Percentiles rank a stretch among this genome's conserved stretches.
Conservation (phyloP, 2,888 invertebrate genomes). For the Caenorhabditis sp. region DNA sequence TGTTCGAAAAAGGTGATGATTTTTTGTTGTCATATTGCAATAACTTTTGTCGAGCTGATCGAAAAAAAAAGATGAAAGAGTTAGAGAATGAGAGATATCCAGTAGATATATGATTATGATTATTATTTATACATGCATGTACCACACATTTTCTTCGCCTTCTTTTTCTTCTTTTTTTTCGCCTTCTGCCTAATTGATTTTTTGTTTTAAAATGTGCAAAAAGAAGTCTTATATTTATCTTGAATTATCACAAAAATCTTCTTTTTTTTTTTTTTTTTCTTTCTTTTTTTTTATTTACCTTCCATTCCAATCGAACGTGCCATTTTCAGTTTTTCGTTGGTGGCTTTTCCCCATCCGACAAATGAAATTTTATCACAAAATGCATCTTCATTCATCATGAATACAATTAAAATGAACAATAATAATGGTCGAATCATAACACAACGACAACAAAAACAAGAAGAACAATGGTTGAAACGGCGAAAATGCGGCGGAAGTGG, state of each 20-base stretch:
- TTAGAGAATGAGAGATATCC: background rate
- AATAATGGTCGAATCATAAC: background rate
- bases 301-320: slow-evolving; percentile 25
- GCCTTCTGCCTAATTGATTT: background rate
- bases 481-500: background rate
- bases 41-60: background rate
- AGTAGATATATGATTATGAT: background rate
- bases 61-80: background rate
- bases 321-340: slow-evolving; percentile 21
- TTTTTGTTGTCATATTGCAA: background rate
- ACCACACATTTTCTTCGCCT: background rate
- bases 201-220: background rate
- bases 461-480: background rate
- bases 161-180: background rate
- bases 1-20: background rate
- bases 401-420: background rate
- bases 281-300: slow-evolving; percentile 14
- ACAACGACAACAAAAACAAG: background rate
- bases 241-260: background rate
- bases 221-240: background rate
- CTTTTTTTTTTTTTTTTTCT: background rate
- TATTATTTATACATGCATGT: background rate
- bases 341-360: slow-evolving; percentile 23
- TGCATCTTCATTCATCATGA: slow-evolving; percentile 5
- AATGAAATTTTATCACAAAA: background rate